Evolutionary conservation across 2,797 vertebrate genomes (phyloP).

Genomic region (Micromesistius poutassou): DNA sequence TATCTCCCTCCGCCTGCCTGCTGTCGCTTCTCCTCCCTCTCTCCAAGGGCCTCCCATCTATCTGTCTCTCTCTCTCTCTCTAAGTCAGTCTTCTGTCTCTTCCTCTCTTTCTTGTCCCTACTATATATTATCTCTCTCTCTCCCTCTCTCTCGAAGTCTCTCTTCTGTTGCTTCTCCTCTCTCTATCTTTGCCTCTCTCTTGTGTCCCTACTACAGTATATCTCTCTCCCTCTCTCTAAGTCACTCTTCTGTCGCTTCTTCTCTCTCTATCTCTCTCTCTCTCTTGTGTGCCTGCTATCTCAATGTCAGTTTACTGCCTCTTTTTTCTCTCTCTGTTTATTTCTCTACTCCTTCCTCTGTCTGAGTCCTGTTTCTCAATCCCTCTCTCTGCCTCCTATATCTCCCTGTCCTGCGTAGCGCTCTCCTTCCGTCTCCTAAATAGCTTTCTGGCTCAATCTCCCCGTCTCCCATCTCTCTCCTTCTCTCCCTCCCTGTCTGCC

Average conservation of each 20-base stretch:
- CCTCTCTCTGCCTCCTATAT: neutral
- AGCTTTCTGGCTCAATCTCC: neutral
- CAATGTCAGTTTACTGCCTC: no score
- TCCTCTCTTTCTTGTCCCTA: neutral
- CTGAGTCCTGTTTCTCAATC: no score
- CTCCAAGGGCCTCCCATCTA: no score
- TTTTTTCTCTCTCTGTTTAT: neutral
- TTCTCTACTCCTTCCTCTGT: neutral
- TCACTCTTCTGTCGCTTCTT: constrained; percentile 26
- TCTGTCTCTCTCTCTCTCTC: neutral
- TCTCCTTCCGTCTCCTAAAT: neutral
- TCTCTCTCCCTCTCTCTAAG: constrained; percentile 8
- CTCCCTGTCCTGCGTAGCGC: neutral
- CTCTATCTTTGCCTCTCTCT: no score
- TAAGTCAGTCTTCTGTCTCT: neutral
- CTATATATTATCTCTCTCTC: neutral
- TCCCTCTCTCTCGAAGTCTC: neutral
- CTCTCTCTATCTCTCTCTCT: neutral
- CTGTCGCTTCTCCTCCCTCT: no score
- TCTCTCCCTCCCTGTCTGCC: neutral
- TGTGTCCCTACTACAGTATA: no score
- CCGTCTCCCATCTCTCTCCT: neutral
- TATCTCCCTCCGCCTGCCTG: neutral
- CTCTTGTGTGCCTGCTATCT: neutral
- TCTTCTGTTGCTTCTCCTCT: no score